Percentiles rank a stretch among this genome's conserved stretches.
Evolutionary conservation across 2,797 vertebrate species (phyloP).

Genomic region (Cottoperca gobio): DNA sequence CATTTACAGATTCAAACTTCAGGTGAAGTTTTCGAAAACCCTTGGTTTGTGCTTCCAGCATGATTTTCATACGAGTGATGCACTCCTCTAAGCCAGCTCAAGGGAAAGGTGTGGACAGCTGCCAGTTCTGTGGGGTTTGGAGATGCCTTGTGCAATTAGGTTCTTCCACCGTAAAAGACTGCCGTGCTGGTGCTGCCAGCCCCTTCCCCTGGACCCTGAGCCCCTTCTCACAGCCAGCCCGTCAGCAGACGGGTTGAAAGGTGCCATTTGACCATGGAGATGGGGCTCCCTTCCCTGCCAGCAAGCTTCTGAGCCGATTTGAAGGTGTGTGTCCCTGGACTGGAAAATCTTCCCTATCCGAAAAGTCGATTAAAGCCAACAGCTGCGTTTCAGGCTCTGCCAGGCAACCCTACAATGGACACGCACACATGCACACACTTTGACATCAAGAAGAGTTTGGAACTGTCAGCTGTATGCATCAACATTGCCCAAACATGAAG

Average conservation of each 20-base stretch:
- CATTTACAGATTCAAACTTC: conserved; percentile 63
- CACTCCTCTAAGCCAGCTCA: conserved; percentile 76
- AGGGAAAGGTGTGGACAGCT: conserved; percentile 73
- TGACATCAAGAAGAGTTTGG: conserved; percentile 75
- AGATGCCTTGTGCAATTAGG: conserved; percentile 81
- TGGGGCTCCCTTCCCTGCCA: conserved; percentile 76
- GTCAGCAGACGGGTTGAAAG: conserved; percentile 80
- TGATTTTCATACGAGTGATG: conserved; percentile 74
- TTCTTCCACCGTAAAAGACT: conserved; percentile 73
- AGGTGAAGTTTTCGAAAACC: conserved; percentile 69
- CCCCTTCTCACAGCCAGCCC: conserved; percentile 68
- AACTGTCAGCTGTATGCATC: conserved; percentile 59
- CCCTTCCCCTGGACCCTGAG: conserved; percentile 70
- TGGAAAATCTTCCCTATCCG: conserved; percentile 83
- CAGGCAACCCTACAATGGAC: conserved; percentile 72
- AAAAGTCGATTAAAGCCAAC: conserved; percentile 88
- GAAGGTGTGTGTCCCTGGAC: conserved; percentile 81
- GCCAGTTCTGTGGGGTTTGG: conserved; percentile 77
- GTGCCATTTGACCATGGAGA: conserved; percentile 81
- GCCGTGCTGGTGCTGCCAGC: conserved; percentile 70
- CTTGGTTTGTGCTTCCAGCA: conserved; percentile 65
- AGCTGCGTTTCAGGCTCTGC: conserved; percentile 86
- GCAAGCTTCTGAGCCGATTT: conserved; percentile 85
- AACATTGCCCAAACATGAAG: conserved; percentile 43
- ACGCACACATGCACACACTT: conserved; percentile 57